phyloP scores from a whole-genome alignment of 1,140 invertebrate species.

The Eriosoma lanigerum region DNA sequence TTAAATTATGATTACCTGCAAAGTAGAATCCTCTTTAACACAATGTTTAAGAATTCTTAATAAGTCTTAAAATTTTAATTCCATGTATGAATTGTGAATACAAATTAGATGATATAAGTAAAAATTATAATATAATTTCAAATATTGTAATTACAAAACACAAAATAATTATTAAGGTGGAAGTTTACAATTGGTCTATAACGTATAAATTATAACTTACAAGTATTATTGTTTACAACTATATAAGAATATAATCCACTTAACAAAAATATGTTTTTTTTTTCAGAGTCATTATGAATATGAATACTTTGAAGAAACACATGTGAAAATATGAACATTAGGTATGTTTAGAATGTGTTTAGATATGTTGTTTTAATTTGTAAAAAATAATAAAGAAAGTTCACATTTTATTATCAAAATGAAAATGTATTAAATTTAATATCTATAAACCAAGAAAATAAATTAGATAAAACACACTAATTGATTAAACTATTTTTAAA shows the following conservation, averaged over 20 bases:
- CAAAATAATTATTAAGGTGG: too few relatives aligned
- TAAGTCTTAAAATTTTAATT: too few relatives aligned
- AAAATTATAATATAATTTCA: too few relatives aligned
- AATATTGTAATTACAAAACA: too few relatives aligned
- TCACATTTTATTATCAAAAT: not conserved
- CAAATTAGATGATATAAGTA: too few relatives aligned
- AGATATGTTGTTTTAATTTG: conserved; percentile 13
- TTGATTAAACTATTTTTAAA: not conserved
- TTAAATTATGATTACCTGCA: not conserved
- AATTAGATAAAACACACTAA: not conserved
- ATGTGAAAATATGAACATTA: conserved; percentile 1
- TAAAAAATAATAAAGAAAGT: conserved; percentile 1
- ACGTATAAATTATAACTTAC: too few relatives aligned
- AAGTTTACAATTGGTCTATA: too few relatives aligned
- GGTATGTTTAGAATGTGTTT: conserved; percentile 15
- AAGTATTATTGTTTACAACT: too few relatives aligned
- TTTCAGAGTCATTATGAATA: conserved; percentile 3
- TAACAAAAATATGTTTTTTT: not conserved
- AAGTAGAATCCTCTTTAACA: too few relatives aligned
- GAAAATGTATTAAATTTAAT: not conserved
- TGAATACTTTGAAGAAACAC: not conserved
- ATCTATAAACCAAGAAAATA: not conserved
- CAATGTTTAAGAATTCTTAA: too few relatives aligned
- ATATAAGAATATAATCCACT: too few relatives aligned
- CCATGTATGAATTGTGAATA: too few relatives aligned